Percentiles rank a stretch among this genome's conserved stretches.
Conservation (phyloP, 2,888 invertebrate species). For the Sinhomidia bicolor region DNA sequence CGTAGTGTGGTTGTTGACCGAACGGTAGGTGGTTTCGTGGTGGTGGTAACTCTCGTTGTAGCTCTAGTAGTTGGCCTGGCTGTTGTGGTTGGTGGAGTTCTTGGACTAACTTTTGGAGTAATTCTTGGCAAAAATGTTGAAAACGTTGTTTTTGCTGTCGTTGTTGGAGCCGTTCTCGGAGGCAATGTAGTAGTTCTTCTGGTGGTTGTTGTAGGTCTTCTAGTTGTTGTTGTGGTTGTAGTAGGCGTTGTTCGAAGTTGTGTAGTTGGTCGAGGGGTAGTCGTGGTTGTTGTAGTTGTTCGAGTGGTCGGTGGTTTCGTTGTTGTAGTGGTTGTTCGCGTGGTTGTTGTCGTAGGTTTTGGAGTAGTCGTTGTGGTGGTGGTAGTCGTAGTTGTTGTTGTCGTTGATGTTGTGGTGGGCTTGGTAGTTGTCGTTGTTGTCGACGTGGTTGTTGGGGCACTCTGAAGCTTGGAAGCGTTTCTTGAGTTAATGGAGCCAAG, state of each 20-base stretch:
- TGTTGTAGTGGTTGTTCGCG: constrained; percentile 32
- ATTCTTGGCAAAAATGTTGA: constrained; percentile 38
- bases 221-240: constrained; percentile 2
- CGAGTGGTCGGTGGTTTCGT: constrained; percentile 31
- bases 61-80: neutral
- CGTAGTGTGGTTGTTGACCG: constrained; percentile 62
- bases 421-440: constrained; percentile 52
- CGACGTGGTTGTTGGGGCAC: constrained; percentile 10
- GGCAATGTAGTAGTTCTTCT: neutral
- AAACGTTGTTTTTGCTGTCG: neutral
- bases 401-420: constrained; percentile 33
- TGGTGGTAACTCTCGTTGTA: constrained; percentile 34
- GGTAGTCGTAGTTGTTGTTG: constrained; percentile 53
- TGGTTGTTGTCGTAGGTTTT: constrained; percentile 57
- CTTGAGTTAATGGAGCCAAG: constrained; percentile 77
- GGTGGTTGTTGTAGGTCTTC: constrained; percentile 29
- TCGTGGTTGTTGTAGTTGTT: constrained; percentile 56
- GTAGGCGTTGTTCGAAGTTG: constrained; percentile 30
- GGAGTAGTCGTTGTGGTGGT: constrained; percentile 54
- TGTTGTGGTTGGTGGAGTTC: neutral
- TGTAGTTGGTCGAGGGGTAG: constrained; percentile 53
- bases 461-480: constrained; percentile 35
- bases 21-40: constrained; percentile 15
- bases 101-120: constrained; percentile 12
- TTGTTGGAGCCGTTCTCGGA: constrained; percentile 13